Evolutionary conservation across 2,113 vertebrate species (phyloP).

Genomic region (Macrotus californicus): DNA sequence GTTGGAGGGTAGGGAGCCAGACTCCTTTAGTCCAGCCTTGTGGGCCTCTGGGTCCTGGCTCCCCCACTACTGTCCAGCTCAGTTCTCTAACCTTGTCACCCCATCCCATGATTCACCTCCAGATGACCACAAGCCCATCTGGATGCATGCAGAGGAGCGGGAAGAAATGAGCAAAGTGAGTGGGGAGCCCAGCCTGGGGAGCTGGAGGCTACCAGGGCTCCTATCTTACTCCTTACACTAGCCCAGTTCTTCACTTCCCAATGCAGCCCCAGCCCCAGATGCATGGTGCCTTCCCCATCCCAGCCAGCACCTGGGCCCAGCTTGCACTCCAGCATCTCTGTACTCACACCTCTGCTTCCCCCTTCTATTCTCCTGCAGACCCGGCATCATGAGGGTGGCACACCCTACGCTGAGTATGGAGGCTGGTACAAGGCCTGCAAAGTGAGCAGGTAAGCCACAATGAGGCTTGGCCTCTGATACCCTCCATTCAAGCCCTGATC

Average conservation of each 20-base stretch:
- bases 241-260: not conserved
- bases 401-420: slow-evolving; percentile 94
- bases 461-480: not conserved
- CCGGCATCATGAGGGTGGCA: slow-evolving; percentile 86
- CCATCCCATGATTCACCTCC: slow-evolving; percentile 64
- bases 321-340: not conserved
- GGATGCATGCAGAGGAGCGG: slow-evolving; percentile 97
- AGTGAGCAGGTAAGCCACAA: slow-evolving; percentile 91
- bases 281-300: not conserved
- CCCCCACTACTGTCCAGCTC: not conserved
- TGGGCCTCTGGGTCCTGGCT: not conserved
- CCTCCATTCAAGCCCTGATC: not conserved
- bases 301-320: not conserved
- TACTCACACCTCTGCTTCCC: not conserved
- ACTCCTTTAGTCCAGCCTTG: not conserved
- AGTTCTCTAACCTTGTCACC: not conserved
- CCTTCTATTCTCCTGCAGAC: slow-evolving; percentile 81
- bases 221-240: not conserved
- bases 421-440: slow-evolving; percentile 99
- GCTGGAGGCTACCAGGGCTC: not conserved
- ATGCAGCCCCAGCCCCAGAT: not conserved
- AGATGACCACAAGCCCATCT: slow-evolving; percentile 98
- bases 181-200: not conserved
- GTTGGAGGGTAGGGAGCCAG: not conserved
- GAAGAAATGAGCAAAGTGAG: slow-evolving; percentile 98